Base-by-base conservation (phyloP, 64 coral and sea anemone species). In the Platygyra sinensis region DNA sequence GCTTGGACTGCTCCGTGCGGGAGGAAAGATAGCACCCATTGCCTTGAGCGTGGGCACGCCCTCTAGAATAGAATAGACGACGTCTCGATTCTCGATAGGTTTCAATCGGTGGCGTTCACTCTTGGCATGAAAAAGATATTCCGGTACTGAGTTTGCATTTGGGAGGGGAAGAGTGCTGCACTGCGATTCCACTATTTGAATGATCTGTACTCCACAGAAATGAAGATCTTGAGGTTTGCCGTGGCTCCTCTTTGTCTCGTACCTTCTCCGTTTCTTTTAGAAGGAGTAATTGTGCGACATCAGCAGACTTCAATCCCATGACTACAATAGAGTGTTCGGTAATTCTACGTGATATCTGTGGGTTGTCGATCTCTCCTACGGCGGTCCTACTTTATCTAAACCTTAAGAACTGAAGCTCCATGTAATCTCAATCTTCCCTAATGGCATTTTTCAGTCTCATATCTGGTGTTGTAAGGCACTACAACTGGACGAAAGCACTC, bases 251-350 rank as follows among this genome's bases (percentile, higher is more conserved):
- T 88, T 74, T 85, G 91, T 33, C 63, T 80, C 14, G 67, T 38
- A 46, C 85, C 76, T 28, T 93, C 91, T 28, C 78, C 92, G 6
- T 93, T 93, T 39, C 60, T 89, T 17, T 62, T 93, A 50, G 62
- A 74, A 28, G 91, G 84, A 88, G 91, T 93, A 28, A 93, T 93
- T 72, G 54, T 88, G 46, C 86, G 81, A 30, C 91, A 93, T 39
- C 71, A 88, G 20, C 67, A 88, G 64, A 79, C 46, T 18, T 75
- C 61, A 17, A 57, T 55, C 18, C 57, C 28, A 16, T 30, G 46
- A 46, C 60, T 51, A 33, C 86, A 67, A n/a, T n/a, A n/a, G n/a
- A 32, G 73, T 80, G 73, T 19, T 39, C n/a, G 62, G 69, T 83
- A 63, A 87, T 89, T 60, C 55, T 74, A 29, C 42, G 30, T 36